These are phyloP conservation scores for Arion vulgaris DNA, from an alignment of 1,140 invertebrate species.

Conservation along the genomic window DNA sequence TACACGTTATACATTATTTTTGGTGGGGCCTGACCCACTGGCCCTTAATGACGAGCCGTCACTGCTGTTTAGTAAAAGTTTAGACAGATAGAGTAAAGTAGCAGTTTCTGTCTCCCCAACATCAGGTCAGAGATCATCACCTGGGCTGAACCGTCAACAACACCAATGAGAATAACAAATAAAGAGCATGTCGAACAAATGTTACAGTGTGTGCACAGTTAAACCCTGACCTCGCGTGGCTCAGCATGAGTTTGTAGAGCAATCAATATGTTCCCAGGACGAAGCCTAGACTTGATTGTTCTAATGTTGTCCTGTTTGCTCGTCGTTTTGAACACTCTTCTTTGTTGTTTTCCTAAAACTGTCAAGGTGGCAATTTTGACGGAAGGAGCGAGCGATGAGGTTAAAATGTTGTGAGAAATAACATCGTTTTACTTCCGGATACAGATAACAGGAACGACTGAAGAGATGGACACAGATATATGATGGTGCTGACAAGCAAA, in stretches of 20 bases:
- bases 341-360: not conserved
- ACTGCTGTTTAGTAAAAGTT: too few relatives aligned
- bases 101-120: too few relatives aligned
- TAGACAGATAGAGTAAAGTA: too few relatives aligned
- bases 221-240: not conserved
- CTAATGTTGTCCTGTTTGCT: not conserved
- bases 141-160: not conserved
- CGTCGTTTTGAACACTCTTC: not conserved
- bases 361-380: not conserved
- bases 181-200: not conserved
- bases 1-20: too few relatives aligned
- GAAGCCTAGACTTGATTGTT: not conserved
- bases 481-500: too few relatives aligned
- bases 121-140: not conserved
- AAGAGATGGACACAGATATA: too few relatives aligned
- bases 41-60: too few relatives aligned
- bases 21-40: too few relatives aligned
- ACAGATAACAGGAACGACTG: too few relatives aligned
- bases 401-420: too few relatives aligned
- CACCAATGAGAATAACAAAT: not conserved
- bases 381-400: not conserved
- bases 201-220: not conserved
- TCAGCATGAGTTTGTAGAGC: not conserved
- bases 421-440: too few relatives aligned
- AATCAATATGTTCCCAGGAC: not conserved